Percentiles rank a stretch among this genome's conserved stretches.
These are phyloP conservation scores for Falcaria lacertinaria DNA, from an alignment of 2,888 invertebrate genomes.

Conservation along the genomic window DNA sequence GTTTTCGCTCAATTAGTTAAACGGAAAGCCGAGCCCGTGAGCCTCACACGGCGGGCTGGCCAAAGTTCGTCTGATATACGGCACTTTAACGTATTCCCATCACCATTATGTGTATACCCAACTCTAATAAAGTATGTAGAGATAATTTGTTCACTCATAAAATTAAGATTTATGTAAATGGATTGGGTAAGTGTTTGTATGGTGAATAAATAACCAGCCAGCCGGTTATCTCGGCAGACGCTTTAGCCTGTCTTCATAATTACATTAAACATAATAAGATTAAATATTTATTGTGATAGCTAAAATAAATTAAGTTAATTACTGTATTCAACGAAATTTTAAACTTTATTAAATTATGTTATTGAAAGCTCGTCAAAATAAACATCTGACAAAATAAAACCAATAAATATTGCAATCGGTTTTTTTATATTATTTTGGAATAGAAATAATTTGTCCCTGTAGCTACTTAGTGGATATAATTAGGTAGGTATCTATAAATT, in stretches of 20 bases:
- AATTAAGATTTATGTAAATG: slow-evolving; percentile 18
- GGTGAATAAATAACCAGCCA: slow-evolving; percentile 4
- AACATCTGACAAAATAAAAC: no score
- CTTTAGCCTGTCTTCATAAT: background rate
- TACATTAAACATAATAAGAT: background rate
- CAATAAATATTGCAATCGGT: no score
- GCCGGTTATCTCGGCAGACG: background rate
- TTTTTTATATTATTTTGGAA: no score
- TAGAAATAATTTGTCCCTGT: no score
- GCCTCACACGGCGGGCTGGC: slow-evolving; percentile 41
- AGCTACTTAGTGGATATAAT: no score
- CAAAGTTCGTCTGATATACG: slow-evolving; percentile 18
- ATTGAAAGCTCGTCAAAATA: no score
- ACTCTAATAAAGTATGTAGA: slow-evolving; percentile 17
- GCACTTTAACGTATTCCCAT: slow-evolving; percentile 24
- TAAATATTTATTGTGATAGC: background rate
- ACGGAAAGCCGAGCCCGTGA: slow-evolving; percentile 60
- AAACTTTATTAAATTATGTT: no score
- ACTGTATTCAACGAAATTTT: no score
- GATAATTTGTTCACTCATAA: slow-evolving; percentile 20
- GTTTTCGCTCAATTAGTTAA: slow-evolving; percentile 79
- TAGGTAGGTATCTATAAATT: no score
- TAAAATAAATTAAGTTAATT: no score
- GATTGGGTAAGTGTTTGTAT: slow-evolving; percentile 5
- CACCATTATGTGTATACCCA: slow-evolving; percentile 22